Evolutionary conservation across 2,113 vertebrate genomes (phyloP).

Genomic region (Epinephelus cyanopodus): DNA sequence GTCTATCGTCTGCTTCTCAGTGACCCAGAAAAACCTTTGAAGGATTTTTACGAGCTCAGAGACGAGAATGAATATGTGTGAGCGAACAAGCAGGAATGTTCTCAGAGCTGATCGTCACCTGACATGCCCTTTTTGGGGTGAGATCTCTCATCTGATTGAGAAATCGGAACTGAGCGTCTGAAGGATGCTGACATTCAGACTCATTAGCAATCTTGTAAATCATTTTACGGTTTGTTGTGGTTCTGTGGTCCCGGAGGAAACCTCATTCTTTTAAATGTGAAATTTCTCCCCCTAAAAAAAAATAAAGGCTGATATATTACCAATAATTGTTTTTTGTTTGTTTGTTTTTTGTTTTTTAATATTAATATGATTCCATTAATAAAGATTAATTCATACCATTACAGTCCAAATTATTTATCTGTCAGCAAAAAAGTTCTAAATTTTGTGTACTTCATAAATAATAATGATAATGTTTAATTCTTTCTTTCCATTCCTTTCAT

Average conservation of each 20-base stretch:
- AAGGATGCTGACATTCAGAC: not conserved
- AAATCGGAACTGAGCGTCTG: not conserved
- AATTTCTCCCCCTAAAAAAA: no score
- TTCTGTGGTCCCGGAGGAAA: not conserved
- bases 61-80: not conserved
- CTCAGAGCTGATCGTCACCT: not conserved
- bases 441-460: no score
- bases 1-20: not conserved
- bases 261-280: not conserved
- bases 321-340: no score
- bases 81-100: not conserved
- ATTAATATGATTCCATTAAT: no score
- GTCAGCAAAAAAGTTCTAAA: no score
- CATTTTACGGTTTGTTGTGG: not conserved
- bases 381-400: no score
- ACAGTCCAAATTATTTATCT: no score
- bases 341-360: no score
- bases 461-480: no score
- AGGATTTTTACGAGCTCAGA: not conserved
- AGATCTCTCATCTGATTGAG: not conserved
- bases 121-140: not conserved
- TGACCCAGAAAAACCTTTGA: not conserved
- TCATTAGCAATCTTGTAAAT: not conserved
- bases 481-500: no score
- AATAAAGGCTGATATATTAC: no score